A percentile compares a stretch with the other conserved stretches of the same genome.
Evolutionary conservation across 2,113 vertebrate genomes (phyloP).

Genomic region (Notiomystis cincta): DNA sequence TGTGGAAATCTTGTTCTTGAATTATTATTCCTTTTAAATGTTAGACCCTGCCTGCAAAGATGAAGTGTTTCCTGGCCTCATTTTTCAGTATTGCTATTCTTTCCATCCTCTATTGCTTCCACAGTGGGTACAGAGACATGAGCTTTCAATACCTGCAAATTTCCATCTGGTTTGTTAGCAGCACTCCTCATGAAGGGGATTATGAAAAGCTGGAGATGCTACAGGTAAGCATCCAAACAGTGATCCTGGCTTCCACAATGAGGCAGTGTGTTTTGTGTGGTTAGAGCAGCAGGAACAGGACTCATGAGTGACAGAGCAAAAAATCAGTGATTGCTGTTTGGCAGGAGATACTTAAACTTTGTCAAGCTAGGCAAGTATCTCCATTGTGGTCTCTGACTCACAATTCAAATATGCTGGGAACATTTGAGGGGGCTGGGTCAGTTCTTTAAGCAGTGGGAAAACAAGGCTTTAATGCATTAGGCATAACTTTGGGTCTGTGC

Average conservation of each 20-base stretch:
- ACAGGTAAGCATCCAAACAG: not conserved
- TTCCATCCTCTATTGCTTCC: not conserved
- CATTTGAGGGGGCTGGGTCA: conserved; percentile 47
- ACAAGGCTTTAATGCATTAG: conserved; percentile 43
- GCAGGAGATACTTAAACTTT: not conserved
- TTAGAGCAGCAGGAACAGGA: not conserved
- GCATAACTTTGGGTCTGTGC: conserved; percentile 11
- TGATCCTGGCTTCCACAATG: not conserved
- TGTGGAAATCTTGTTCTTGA: not conserved
- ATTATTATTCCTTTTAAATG: not conserved
- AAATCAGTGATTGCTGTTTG: conserved; percentile 13
- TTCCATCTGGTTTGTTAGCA: not conserved
- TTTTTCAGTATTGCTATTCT: not conserved
- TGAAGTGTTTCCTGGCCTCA: not conserved
- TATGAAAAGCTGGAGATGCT: not conserved
- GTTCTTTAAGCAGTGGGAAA: conserved; percentile 51
- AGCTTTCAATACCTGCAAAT: not conserved
- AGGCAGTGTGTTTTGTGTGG: not conserved
- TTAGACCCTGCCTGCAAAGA: not conserved
- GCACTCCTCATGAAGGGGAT: not conserved
- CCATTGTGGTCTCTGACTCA: conserved; percentile 55
- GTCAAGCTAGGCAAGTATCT: conserved; percentile 29
- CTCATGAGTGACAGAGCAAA: conserved; percentile 21
- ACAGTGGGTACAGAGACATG: not conserved
- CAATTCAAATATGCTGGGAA: conserved; percentile 44